Conservation (phyloP, 2,888 invertebrate species). For the Leucophenga maculata region DNA sequence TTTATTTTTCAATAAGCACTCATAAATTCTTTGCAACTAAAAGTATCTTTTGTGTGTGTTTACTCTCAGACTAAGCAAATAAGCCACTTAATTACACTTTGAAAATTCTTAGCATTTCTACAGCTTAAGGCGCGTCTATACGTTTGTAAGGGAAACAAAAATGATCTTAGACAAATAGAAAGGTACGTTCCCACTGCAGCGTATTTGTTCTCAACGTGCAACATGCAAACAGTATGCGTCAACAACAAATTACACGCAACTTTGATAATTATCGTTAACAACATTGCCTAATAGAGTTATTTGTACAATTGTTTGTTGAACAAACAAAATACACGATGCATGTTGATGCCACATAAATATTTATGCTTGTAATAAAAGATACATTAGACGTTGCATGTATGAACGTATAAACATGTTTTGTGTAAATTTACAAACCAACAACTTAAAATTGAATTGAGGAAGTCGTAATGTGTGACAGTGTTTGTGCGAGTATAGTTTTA, state of each 20-base stretch:
- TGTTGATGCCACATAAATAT: too few species aligned
- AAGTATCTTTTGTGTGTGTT: constrained; percentile 10
- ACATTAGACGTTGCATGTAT: too few species aligned
- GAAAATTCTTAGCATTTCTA: neutral
- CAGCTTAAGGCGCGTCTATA: neutral
- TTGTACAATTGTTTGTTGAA: constrained; percentile 53
- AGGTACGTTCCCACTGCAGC: neutral
- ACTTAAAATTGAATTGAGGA: too few species aligned
- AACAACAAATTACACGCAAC: constrained; percentile 14
- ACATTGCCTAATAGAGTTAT: constrained; percentile 31
- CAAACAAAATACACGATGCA: constrained; percentile 39
- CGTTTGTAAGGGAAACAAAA: neutral
- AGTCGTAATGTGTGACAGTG: too few species aligned
- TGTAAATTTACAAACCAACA: too few species aligned
- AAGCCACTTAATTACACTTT: constrained; percentile 61
- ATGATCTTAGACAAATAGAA: neutral
- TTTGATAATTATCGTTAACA: constrained; percentile 8
- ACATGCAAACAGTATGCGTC: constrained; percentile 15
- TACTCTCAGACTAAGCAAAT: constrained; percentile 31
- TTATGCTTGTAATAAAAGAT: too few species aligned
- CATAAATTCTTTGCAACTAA: neutral
- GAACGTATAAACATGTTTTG: too few species aligned
- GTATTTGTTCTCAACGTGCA: neutral
- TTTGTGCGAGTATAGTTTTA: too few species aligned
- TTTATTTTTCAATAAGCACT: too few species aligned